phyloP scores from a whole-genome alignment of 2,888 invertebrate species.

The Macrophya annulata region DNA sequence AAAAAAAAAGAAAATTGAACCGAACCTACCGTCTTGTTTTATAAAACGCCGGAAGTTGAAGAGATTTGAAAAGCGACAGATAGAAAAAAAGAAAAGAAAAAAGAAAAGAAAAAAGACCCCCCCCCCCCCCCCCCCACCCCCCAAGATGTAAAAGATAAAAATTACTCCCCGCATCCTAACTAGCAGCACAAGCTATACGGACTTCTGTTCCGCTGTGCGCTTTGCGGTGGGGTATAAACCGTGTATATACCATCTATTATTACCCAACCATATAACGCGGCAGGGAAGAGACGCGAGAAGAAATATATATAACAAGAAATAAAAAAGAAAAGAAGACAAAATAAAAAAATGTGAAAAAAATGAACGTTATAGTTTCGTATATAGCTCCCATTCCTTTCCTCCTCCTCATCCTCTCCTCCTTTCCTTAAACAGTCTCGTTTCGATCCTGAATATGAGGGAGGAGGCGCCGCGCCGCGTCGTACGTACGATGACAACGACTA shows the following conservation, averaged over 20 bases:
- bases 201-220: neutral
- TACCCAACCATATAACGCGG: constrained; percentile 6
- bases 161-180: neutral
- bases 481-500: neutral
- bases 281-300: neutral
- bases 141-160: neutral
- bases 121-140: too few species aligned
- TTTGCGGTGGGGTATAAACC: neutral
- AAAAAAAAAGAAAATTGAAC: neutral
- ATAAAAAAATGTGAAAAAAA: neutral
- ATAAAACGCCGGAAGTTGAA: constrained; percentile 12
- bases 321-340: neutral
- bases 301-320: neutral
- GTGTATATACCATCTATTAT: neutral
- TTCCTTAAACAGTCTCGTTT: neutral
- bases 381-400: neutral
- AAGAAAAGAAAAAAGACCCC: too few species aligned
- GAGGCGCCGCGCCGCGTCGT: neutral
- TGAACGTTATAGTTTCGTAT: neutral
- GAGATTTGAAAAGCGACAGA: neutral
- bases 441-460: neutral
- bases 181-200: neutral
- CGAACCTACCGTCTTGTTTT: neutral
- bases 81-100: neutral
- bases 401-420: neutral